Evolutionary conservation across 2,888 invertebrate genomes (phyloP).

Genomic region (Chrysotoxum bicinctum): DNA sequence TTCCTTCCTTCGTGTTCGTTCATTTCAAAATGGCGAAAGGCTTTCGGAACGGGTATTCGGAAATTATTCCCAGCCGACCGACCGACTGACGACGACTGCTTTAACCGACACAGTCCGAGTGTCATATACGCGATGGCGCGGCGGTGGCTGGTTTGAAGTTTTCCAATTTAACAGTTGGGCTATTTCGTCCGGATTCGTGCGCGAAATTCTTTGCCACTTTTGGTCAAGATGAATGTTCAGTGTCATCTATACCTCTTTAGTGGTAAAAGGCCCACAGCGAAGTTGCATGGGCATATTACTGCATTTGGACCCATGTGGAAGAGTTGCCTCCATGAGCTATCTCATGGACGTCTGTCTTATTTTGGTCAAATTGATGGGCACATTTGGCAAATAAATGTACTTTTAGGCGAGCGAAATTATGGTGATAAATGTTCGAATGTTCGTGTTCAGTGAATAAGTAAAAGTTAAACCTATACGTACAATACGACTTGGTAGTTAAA

Average conservation of each 20-base stretch:
- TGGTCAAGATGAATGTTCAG: slow-evolving; percentile 63
- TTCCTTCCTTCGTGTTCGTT: slow-evolving; percentile 7
- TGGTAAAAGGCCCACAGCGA: slow-evolving; percentile 13
- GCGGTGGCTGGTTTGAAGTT: slow-evolving; percentile 43
- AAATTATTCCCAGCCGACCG: not conserved
- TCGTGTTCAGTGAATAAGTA: slow-evolving; percentile 18
- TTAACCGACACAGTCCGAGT: not conserved
- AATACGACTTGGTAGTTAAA: slow-evolving; percentile 4
- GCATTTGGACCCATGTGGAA: not conserved
- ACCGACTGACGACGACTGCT: not conserved
- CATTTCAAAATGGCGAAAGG: slow-evolving; percentile 51
- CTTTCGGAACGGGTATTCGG: slow-evolving; percentile 36
- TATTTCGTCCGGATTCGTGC: slow-evolving; percentile 45
- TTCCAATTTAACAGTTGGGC: slow-evolving; percentile 28
- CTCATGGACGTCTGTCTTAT: slow-evolving; percentile 39
- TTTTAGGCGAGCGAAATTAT: slow-evolving; percentile 41
- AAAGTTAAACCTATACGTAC: slow-evolving; percentile 23
- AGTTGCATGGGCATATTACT: slow-evolving; percentile 17
- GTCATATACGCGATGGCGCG: slow-evolving; percentile 16
- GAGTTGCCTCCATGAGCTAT: slow-evolving; percentile 16
- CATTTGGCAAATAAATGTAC: slow-evolving; percentile 52
- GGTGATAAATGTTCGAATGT: slow-evolving; percentile 32
- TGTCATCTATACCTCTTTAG: slow-evolving; percentile 46
- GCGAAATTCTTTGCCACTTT: slow-evolving; percentile 65
- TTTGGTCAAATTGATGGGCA: slow-evolving; percentile 66